Base-by-base conservation (phyloP, 2,888 invertebrate genomes). In the Meloe dianella region DNA sequence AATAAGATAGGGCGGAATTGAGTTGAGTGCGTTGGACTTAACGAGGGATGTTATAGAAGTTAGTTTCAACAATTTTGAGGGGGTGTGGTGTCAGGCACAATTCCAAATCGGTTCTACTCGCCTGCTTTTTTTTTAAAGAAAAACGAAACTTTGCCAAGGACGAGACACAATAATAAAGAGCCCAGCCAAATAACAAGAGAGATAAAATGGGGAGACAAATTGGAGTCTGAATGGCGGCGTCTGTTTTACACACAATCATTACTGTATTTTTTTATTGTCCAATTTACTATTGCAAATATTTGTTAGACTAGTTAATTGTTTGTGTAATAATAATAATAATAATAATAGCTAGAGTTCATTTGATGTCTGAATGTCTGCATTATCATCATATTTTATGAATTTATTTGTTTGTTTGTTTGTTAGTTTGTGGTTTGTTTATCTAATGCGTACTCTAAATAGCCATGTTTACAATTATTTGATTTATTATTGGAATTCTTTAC, bases 1-100 rank as follows among this genome's bases (percentile, higher is more conserved):
- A 12, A 63, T 60, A 61, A 65, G 60, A 54, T 61, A 57, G 35
- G 59, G 59, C 64, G 67, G 64, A 68, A 68, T 63, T 65, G 68
- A 65, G 65, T 63, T 65, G 68, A 65, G 65, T 68, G 68, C 63
- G 68, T 68, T 65, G 60, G 35, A 30, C 59, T 65, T 68, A 68
- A 68, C 68, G 65, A 68, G 67, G 61, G 67, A 68, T 47, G 41
- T 41, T 41, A 41, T 41, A 20, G 47, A 51, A 51, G 22, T 17
- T 17, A 47, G 47, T 51, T 51, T 51, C 22, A 51, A 51, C 51
- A 51, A 51, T 51, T 51, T 51, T 51, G 17, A 65, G 41, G 57
- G 58, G 38, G 58, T 62, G 57, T 51, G 54, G 65, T 41, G 61
- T 38, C 66, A 61, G 69, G 69, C 69, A 69, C 64, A 41, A 66